phyloP scores from a whole-genome alignment of 2,797 vertebrate genomes.

The Lepidocolaptes lacrymiger region DNA sequence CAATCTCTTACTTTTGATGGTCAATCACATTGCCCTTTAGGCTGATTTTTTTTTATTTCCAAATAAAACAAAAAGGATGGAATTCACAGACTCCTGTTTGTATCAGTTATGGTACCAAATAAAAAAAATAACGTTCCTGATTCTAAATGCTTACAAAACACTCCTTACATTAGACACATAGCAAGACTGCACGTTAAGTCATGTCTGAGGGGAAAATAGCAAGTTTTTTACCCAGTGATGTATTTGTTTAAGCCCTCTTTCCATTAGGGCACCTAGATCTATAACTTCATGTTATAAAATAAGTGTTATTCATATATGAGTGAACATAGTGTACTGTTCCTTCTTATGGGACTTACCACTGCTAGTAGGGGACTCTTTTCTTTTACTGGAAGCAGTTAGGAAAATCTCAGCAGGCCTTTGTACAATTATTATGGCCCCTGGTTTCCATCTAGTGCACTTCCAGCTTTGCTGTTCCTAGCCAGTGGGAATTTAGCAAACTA shows the following conservation, averaged over 20 bases:
- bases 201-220: not conserved
- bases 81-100: not conserved
- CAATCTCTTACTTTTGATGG: not conserved
- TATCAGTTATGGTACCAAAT: not conserved
- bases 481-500: constrained; percentile 83
- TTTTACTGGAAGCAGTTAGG: constrained; percentile 84
- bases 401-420: constrained; percentile 89
- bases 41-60: not conserved
- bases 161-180: not conserved
- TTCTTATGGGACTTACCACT: constrained; percentile 83
- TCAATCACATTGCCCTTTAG: not conserved
- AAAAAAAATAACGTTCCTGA: not conserved
- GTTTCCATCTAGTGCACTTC: constrained; percentile 87
- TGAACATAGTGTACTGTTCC: constrained; percentile 83
- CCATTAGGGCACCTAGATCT: constrained; percentile 57
- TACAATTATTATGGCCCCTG: constrained; percentile 87
- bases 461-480: constrained; percentile 79
- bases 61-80: not conserved
- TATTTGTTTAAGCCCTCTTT: not conserved
- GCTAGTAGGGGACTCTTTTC: constrained; percentile 83
- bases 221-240: not conserved
- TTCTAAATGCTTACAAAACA: not conserved
- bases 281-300: constrained; percentile 87
- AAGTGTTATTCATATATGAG: constrained; percentile 89
- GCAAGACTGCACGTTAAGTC: not conserved